Percentiles rank a stretch among this genome's conserved stretches.
Evolutionary conservation across 2,888 invertebrate species (phyloP).

Genomic region (Dioctria rufipes): DNA sequence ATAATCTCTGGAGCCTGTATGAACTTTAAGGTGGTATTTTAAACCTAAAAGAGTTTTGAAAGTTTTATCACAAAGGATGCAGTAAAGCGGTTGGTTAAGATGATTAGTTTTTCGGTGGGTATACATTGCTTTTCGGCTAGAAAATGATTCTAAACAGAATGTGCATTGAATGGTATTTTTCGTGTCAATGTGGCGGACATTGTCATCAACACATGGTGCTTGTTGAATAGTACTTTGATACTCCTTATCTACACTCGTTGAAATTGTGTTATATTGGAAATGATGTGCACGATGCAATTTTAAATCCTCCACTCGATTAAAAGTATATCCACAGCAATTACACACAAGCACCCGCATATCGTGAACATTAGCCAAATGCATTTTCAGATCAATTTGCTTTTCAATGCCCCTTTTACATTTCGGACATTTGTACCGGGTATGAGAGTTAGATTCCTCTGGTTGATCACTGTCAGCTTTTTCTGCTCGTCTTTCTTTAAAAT

Average conservation of each 20-base stretch:
- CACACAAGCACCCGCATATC: constrained; percentile 57
- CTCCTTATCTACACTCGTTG: neutral
- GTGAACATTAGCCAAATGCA: constrained; percentile 62
- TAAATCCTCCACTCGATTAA: constrained; percentile 56
- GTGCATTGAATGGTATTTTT: constrained; percentile 2
- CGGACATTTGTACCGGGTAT: constrained; percentile 61
- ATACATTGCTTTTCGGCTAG: constrained; percentile 42
- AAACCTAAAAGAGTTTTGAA: constrained; percentile 59
- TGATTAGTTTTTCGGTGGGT: constrained; percentile 23
- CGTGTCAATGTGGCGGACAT: neutral
- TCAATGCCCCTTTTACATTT: constrained; percentile 60
- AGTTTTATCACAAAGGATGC: constrained; percentile 58
- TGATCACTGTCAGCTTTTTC: neutral
- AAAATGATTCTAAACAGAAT: constrained; percentile 15
- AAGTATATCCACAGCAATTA: constrained; percentile 59
- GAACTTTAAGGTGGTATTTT: constrained; percentile 61
- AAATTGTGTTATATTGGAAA: neutral
- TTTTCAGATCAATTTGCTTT: constrained; percentile 59
- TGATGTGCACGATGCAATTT: constrained; percentile 56
- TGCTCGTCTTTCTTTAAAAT: constrained; percentile 54
- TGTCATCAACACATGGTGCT: neutral
- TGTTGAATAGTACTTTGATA: neutral
- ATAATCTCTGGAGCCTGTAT: constrained; percentile 57
- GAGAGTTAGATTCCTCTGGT: neutral
- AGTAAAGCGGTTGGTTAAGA: constrained; percentile 12